phyloP scores from a whole-genome alignment of 2,113 vertebrate species.

The Hemiprocne comata region DNA sequence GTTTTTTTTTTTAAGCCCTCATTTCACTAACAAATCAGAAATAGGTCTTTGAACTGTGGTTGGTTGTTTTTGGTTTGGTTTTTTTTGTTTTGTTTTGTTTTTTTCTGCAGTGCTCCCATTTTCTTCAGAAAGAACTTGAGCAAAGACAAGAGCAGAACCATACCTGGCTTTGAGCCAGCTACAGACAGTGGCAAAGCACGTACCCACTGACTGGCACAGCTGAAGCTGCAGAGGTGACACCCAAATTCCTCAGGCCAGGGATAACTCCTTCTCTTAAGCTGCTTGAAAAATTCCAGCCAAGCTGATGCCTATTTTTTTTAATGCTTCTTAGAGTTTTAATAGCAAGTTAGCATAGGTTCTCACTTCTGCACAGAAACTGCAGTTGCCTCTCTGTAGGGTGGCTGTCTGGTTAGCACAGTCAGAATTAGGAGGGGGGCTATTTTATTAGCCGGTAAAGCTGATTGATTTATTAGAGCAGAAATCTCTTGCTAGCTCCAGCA shows the following conservation, averaged over 20 bases:
- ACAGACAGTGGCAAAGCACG: accelerated
- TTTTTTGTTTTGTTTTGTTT: neutral
- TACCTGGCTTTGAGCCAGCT: neutral
- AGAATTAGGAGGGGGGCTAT: slow-evolving; percentile 8
- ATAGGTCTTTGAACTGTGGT: neutral
- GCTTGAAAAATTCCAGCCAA: neutral
- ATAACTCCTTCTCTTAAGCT: neutral
- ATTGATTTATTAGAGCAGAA: slow-evolving; percentile 79
- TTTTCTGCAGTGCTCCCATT: neutral
- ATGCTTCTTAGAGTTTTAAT: neutral
- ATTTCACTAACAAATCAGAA: neutral
- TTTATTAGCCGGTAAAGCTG: slow-evolving; percentile 73
- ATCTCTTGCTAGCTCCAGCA: slow-evolving; percentile 67
- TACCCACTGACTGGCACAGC: neutral
- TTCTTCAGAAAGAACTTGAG: neutral
- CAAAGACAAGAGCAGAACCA: neutral
- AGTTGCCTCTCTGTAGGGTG: neutral
- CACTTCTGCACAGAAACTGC: neutral
- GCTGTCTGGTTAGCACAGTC: neutral
- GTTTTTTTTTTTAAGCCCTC: neutral
- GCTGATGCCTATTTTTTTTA: accelerated
- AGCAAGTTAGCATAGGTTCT: neutral
- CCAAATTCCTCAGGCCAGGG: neutral
- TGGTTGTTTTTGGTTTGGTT: neutral
- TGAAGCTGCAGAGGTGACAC: neutral